These are phyloP conservation scores for Antigone vipio DNA, from an alignment of 2,113 vertebrate genomes.

Conservation along the genomic window DNA sequence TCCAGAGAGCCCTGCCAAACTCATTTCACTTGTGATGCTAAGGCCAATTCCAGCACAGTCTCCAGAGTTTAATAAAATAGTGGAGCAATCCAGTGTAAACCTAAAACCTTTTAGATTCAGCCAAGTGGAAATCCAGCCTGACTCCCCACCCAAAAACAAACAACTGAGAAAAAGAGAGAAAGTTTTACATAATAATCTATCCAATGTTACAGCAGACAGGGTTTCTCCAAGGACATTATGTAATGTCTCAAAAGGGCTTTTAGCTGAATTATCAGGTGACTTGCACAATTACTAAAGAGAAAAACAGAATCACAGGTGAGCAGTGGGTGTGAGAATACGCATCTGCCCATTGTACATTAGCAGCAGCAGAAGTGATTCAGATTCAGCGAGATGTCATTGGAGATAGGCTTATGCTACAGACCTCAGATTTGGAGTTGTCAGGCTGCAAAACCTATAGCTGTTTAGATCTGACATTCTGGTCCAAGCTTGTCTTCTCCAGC, in stretches of 20 bases:
- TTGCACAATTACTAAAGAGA: slow-evolving; percentile 35
- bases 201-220: slow-evolving; percentile 40
- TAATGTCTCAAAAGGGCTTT: slow-evolving; percentile 49
- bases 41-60: background rate
- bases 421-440: background rate
- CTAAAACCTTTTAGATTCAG: slow-evolving; percentile 38
- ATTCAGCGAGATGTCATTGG: background rate
- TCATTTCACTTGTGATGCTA: slow-evolving; percentile 48
- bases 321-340: slow-evolving; percentile 20
- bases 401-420: background rate
- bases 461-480: background rate
- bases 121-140: slow-evolving; percentile 55
- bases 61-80: slow-evolving; percentile 21
- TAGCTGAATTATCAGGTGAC: slow-evolving; percentile 56
- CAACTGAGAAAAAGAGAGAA: slow-evolving; percentile 31
- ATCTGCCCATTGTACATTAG: background rate
- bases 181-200: slow-evolving; percentile 43
- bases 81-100: slow-evolving; percentile 24
- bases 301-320: slow-evolving; percentile 53
- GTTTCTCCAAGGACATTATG: slow-evolving; percentile 38
- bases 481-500: background rate
- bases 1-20: slow-evolving; percentile 46
- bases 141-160: slow-evolving; percentile 48
- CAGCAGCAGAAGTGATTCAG: background rate
- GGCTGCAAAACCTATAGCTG: background rate